Base-by-base conservation (phyloP, 1,140 invertebrate species). In the Campoletis sonorensis region DNA sequence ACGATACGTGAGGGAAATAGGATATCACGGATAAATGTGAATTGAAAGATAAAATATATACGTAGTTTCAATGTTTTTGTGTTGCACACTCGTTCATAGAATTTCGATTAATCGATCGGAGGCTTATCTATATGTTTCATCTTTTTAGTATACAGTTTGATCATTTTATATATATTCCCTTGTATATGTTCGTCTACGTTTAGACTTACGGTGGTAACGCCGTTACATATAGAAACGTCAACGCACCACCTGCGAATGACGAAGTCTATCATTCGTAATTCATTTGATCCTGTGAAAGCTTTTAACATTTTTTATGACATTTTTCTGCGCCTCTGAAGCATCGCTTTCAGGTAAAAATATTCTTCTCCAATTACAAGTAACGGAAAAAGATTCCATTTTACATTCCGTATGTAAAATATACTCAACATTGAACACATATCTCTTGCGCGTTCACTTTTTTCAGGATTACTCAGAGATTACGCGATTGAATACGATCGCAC, bases 241-340 rank as follows among this genome's bases (percentile, higher is more conserved):
- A 49, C 40, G 68, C 40, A 73, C 5, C 71, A 73, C 40, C 71
- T 73, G 71, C 71, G 71, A 73, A 73, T 73, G 33, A 18, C 71
- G 54, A 58, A 58, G n/a, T n/a, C 3, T 58, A n/a, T 58, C 54
- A 58, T 58, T 23, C 11, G 21, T 58, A 58, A 58, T 58, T n/a
- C 21, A 21, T 58, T 58, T 58, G 54, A 58, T 58, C 1, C 54
- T 5, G 18, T 4, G 16, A 58, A 58, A 58, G 54, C 54, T 23
- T 58, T 21, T 1, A 58, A n/a, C 21, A 23, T 58, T 58, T 58
- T 58, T 58, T n/a, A 58, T 7, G 3, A 4, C 10, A 23, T 58
- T 58, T n/a, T 58, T 58, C 21, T 58, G n/a, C 16, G 7, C 5
- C 54, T 58, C 1, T 13, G 18, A n/a, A 21, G 18, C 18, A 58